These are phyloP conservation scores for Ichneumon xanthorius DNA, from an alignment of 2,888 invertebrate species.

Conservation along the genomic window DNA sequence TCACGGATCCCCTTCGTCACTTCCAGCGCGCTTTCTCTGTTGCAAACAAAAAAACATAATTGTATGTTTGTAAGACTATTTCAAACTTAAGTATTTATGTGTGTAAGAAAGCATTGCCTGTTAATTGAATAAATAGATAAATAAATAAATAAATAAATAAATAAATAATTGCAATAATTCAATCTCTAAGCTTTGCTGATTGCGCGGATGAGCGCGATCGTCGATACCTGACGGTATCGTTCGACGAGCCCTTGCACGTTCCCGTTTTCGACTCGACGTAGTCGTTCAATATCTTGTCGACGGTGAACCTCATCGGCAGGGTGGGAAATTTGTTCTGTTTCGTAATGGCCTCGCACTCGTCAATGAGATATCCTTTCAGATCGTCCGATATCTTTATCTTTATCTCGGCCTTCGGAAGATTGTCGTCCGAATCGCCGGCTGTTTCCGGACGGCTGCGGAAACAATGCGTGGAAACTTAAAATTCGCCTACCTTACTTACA, in stretches of 20 bases:
- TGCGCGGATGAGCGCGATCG: background rate
- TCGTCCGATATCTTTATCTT: conserved; percentile 97
- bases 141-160: background rate
- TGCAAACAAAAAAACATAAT: background rate
- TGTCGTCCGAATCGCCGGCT: conserved; percentile 79
- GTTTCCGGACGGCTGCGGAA: conserved; percentile 78
- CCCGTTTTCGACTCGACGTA: conserved; percentile 92
- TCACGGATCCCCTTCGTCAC: conserved; percentile 91
- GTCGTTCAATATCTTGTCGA: conserved; percentile 94
- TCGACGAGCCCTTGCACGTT: conserved; percentile 88
- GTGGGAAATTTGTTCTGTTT: conserved; percentile 94
- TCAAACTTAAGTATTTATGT: too few species aligned
- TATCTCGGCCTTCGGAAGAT: conserved; percentile 87
- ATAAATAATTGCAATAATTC: conserved; percentile 20
- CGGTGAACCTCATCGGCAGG: conserved; percentile 93
- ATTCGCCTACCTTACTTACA: too few species aligned
- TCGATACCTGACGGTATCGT: conserved; percentile 88
- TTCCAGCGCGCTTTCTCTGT: conserved; percentile 80
- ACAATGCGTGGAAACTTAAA: too few species aligned
- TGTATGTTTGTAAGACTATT: too few species aligned
- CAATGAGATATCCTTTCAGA: conserved; percentile 95
- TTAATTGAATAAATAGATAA: too few species aligned
- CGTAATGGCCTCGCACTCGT: conserved; percentile 97
- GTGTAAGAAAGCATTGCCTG: too few species aligned
- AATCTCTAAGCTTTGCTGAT: background rate